A percentile compares a stretch with the other conserved stretches of the same genome.
Conservation (phyloP, 2,797 vertebrate species). For the Enteromius radiatus region DNA sequence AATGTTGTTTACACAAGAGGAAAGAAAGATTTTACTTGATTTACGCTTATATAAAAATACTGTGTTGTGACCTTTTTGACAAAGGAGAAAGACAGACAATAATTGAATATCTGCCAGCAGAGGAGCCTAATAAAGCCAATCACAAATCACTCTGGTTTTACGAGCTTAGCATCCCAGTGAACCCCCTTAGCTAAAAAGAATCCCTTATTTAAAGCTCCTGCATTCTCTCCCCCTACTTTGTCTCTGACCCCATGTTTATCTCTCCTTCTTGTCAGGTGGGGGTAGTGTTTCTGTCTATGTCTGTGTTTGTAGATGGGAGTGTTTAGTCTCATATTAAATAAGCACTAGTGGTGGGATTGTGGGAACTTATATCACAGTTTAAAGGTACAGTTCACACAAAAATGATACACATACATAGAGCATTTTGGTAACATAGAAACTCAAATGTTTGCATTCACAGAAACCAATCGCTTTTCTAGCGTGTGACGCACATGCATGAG, state of each 20-base stretch:
- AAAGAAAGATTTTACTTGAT: constrained; percentile 22
- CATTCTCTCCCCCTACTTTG: constrained; percentile 14
- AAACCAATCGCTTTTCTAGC: too few relatives aligned
- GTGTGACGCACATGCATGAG: not conserved
- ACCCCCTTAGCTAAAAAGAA: constrained; percentile 40
- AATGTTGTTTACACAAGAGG: constrained; percentile 8
- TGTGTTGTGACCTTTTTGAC: constrained; percentile 32
- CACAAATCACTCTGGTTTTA: constrained; percentile 55
- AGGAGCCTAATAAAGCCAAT: constrained; percentile 37
- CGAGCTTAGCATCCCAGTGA: constrained; percentile 39
- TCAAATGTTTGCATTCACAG: not conserved
- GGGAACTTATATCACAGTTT: not conserved
- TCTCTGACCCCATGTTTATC: constrained; percentile 18
- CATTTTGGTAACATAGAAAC: not conserved
- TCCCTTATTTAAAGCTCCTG: constrained; percentile 27
- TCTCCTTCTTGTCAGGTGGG: constrained; percentile 25
- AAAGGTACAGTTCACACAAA: not conserved
- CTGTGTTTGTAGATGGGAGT: constrained; percentile 35
- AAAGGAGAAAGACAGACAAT: constrained; percentile 17
- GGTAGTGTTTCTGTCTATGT: constrained; percentile 37
- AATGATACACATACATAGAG: not conserved
- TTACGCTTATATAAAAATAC: constrained; percentile 23
- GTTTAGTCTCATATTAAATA: constrained; percentile 51
- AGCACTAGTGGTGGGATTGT: constrained; percentile 1
- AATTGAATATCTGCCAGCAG: constrained; percentile 25